A percentile compares a stretch with the other conserved stretches of the same genome.
Conservation (phyloP, 2,113 vertebrate species). For the Tragelaphus strepsiceros region DNA sequence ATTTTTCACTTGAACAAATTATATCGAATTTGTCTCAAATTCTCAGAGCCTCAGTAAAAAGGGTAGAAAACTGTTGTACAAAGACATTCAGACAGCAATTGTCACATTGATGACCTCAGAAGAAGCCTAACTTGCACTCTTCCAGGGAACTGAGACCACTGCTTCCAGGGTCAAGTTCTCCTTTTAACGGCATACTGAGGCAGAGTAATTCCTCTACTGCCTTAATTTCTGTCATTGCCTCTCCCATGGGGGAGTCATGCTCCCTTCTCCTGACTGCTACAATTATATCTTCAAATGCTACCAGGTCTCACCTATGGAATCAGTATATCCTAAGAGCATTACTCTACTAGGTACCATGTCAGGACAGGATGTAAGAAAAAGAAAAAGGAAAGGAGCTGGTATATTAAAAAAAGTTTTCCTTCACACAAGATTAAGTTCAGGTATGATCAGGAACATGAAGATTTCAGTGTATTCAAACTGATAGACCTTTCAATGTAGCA, state of each 20-base stretch:
- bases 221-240: background rate
- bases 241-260: accelerated
- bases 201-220: background rate
- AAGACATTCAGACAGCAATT: background rate
- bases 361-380: background rate
- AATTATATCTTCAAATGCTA: background rate
- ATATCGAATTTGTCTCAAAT: background rate
- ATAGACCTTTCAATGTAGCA: background rate
- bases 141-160: background rate
- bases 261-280: background rate
- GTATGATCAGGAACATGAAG: background rate
- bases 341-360: background rate
- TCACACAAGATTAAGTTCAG: background rate
- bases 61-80: background rate
- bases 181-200: background rate
- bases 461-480: background rate
- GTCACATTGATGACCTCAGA: background rate
- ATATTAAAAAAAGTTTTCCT: background rate
- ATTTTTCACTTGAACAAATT: background rate
- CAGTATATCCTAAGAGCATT: background rate
- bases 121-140: background rate
- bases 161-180: background rate
- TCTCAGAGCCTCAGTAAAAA: background rate
- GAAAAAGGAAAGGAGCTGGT: background rate
- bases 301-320: background rate